phyloP scores from a whole-genome alignment of 1,140 invertebrate genomes.

The Trigoniulus corallinus region DNA sequence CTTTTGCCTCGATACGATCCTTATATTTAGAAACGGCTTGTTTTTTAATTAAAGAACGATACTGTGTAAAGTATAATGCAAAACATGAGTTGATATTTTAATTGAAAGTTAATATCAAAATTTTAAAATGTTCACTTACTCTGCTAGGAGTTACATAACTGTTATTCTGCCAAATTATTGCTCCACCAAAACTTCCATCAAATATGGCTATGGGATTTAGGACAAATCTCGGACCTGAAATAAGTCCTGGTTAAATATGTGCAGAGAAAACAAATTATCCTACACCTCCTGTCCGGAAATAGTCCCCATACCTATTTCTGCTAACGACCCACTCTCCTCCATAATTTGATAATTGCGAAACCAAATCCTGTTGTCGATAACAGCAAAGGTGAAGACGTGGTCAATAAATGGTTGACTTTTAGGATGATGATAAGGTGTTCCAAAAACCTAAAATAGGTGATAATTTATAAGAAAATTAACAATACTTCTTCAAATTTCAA shows the following conservation, averaged over 20 bases:
- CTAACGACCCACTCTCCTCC: slow-evolving; percentile 82
- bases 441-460: slow-evolving; percentile 62
- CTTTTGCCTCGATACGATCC: slow-evolving; percentile 57
- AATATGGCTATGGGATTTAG: slow-evolving; percentile 90
- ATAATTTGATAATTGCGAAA: slow-evolving; percentile 97
- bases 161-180: slow-evolving; percentile 84
- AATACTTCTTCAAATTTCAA: too few species aligned
- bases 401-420: slow-evolving; percentile 99
- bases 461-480: slow-evolving; percentile 6
- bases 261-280: not conserved
- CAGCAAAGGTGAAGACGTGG: slow-evolving; percentile 84
- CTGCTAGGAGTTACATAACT: slow-evolving; percentile 78
- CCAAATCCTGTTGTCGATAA: slow-evolving; percentile 91
- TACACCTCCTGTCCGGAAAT: not conserved
- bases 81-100: not conserved
- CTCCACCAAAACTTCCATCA: slow-evolving; percentile 82
- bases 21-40: slow-evolving; percentile 57
- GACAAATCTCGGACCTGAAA: slow-evolving; percentile 73
- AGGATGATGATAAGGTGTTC: slow-evolving; percentile 88
- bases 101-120: slow-evolving; percentile 6
- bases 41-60: slow-evolving; percentile 47
- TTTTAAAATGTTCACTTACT: slow-evolving; percentile 26
- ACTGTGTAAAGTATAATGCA: slow-evolving; percentile 28
- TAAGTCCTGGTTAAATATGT: not conserved
- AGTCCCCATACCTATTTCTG: slow-evolving; percentile 61